These are phyloP conservation scores for Loris lydekkerianus DNA, from an alignment of 2,797 vertebrate genomes.

Conservation along the genomic window DNA sequence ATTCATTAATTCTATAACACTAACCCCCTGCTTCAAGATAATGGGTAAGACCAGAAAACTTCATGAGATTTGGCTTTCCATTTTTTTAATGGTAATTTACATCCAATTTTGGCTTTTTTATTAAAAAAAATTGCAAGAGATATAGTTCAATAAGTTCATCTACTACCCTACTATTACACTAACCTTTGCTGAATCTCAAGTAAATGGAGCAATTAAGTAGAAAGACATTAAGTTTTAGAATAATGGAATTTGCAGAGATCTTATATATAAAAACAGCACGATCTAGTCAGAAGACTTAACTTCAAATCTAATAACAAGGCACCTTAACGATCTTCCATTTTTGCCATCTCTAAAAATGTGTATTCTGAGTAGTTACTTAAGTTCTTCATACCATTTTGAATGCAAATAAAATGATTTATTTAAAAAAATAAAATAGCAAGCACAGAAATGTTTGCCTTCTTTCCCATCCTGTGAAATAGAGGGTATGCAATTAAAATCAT, in stretches of 20 bases:
- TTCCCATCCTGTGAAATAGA: background rate
- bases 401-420: background rate
- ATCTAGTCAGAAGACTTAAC: background rate
- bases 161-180: background rate
- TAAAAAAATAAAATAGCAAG: conserved; percentile 51
- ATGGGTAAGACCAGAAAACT: background rate
- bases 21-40: background rate
- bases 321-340: background rate
- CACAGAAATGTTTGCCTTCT: background rate
- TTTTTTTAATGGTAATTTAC: background rate
- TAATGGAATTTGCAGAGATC: background rate
- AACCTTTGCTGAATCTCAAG: background rate
- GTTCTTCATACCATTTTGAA: background rate
- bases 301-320: background rate
- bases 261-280: conserved; percentile 2
- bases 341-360: background rate
- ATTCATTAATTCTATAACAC: background rate
- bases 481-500: background rate
- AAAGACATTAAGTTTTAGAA: background rate
- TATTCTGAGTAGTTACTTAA: conserved; percentile 30
- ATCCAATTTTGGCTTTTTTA: background rate
- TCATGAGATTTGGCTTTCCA: background rate
- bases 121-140: background rate
- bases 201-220: background rate
- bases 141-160: background rate